Conservation (phyloP, 2,797 vertebrate species). For the Pseudochaenichthys georgianus region DNA sequence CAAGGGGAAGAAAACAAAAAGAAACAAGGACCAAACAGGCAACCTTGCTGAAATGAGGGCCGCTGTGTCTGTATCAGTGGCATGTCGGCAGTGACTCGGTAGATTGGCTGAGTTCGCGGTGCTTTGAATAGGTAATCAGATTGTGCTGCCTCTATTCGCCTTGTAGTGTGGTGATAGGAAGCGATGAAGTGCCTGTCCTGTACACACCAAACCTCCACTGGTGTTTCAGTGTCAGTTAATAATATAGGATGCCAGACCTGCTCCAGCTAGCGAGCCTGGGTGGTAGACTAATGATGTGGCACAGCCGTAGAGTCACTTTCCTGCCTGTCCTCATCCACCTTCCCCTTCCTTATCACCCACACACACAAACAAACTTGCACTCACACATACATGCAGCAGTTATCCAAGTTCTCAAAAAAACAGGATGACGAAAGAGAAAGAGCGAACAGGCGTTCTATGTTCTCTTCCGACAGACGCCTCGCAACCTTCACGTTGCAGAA, state of each 20-base stretch:
- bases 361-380: background rate
- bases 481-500: conserved; percentile 20
- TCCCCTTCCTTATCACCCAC: conserved; percentile 4
- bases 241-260: conserved; percentile 39
- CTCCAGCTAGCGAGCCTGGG: conserved; percentile 2
- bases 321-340: conserved; percentile 24
- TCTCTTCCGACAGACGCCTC: conserved; percentile 7
- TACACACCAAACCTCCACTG: conserved; percentile 14
- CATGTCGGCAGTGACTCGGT: conserved; percentile 22
- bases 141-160: conserved; percentile 24
- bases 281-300: conserved; percentile 51
- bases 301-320: conserved; percentile 32
- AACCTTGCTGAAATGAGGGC: conserved; percentile 8
- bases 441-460: conserved; percentile 3
- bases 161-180: conserved; percentile 22
- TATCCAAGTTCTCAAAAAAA: conserved; percentile 24
- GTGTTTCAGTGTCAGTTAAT: conserved; percentile 53
- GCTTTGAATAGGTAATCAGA: conserved; percentile 65
- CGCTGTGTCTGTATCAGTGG: conserved; percentile 17
- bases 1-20: conserved; percentile 16
- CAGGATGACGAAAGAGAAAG: conserved; percentile 3
- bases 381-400: background rate
- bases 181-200: conserved; percentile 25
- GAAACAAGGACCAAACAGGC: conserved; percentile 13
- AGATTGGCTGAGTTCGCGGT: conserved; percentile 44